These are phyloP conservation scores for Moxostoma hubbsi DNA, from an alignment of 2,797 vertebrate genomes.

Conservation along the genomic window DNA sequence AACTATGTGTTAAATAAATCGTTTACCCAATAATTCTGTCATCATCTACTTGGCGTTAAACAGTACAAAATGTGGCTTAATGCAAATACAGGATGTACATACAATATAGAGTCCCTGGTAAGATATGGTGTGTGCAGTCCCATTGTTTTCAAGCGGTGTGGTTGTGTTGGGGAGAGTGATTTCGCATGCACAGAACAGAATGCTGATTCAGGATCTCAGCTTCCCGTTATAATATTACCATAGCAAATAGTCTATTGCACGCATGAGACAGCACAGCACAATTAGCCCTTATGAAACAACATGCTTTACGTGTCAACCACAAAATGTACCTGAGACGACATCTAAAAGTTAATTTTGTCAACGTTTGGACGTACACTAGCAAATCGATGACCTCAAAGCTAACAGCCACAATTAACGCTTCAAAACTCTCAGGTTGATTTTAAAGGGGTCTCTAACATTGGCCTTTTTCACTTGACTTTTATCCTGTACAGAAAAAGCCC, in stretches of 20 bases:
- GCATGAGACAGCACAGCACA: background rate
- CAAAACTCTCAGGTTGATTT: no score
- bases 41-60: background rate
- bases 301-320: background rate
- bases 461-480: no score
- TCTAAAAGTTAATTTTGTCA: no score
- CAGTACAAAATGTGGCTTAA: background rate
- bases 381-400: no score
- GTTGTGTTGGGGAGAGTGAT: background rate
- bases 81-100: background rate
- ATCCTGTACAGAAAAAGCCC: no score
- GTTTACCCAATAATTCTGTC: no score
- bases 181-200: slow-evolving; percentile 18
- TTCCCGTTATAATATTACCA: slow-evolving; percentile 31
- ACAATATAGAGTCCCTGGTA: background rate
- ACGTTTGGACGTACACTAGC: no score
- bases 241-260: background rate
- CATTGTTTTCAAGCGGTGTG: background rate
- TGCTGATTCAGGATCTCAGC: slow-evolving; percentile 19
- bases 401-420: no score
- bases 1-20: no score
- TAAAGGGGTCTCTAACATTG: no score
- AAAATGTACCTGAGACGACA: background rate
- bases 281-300: background rate
- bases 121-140: background rate